Evolutionary conservation across 2,113 vertebrate genomes (phyloP), one percentile per base, ranked within the genome.

Genomic region (Cottus gobio): DNA sequence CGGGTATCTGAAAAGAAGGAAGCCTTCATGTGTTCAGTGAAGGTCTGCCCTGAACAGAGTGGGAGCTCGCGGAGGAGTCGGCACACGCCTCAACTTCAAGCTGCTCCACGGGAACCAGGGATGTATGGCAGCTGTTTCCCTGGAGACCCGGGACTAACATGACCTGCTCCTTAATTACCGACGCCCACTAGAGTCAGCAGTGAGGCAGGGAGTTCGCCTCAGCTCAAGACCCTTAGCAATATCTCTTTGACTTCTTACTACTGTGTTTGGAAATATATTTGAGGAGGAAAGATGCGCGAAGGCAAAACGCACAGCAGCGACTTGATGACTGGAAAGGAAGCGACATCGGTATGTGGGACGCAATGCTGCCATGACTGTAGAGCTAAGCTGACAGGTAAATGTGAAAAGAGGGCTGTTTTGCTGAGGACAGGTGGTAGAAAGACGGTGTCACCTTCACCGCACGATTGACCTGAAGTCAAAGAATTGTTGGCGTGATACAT

Each of bases 101-200:
- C 71, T 63, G 36, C 90, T 80, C 85, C 78, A 87, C 81, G 78
- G 85, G 72, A 90, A 85, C 82, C 1, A 20, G 39, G 71, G 65
- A 79, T 54, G 72, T 79, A 88, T 86, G 85, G 72, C 75, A 74
- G 83, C 84, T 60, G 89, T 91, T 84, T 90, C 90, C 89, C 85
- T 82, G 87, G 90, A 92, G 84, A 92, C 70, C 54, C 30, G 48
- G 26, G 50, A 71, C 77, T 75, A 84, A 87, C 79, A 79, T 69
- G 64, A 88, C 75, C 77, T 72, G 63, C 71, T 86, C 87, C 83
- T 68, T 87, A 79, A 84, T 89, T 81, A 89, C 65, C 65, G 50
- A 68, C 86, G 54, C 84, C 85, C 83, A 90, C 79, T 67, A 31
- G 67, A 73, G 71, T 83, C 60, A 64, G 64, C 34, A 54, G 64